phyloP scores from a whole-genome alignment of 2,888 invertebrate species.

The Actias luna region DNA sequence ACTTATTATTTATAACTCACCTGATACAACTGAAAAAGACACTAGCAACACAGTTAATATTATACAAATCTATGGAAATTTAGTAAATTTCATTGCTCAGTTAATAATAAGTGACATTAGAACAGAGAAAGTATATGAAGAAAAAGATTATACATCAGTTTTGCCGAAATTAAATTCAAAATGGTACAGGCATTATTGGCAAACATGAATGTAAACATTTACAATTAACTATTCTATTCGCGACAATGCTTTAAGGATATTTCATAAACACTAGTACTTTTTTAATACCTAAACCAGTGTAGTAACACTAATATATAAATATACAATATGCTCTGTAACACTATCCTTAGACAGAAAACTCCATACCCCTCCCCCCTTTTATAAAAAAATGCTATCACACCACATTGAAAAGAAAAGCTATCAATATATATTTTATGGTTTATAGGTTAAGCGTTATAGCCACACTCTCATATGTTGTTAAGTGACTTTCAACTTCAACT shows the following conservation, averaged over 20 bases:
- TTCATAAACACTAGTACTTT: neutral
- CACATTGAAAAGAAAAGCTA: no score
- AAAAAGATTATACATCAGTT: neutral
- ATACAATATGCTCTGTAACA: no score
- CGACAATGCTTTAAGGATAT: neutral
- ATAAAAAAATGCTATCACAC: no score
- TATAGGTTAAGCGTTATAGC: no score
- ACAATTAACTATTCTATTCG: neutral
- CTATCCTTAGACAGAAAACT: no score
- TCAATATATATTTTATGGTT: no score
- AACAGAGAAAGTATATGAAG: neutral
- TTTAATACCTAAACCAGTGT: no score
- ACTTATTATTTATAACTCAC: slow-evolving; percentile 33
- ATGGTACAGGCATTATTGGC: neutral
- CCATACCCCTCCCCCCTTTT: no score
- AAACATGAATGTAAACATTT: neutral
- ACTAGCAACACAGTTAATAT: slow-evolving; percentile 31
- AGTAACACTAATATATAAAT: no score
- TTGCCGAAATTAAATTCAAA: neutral
- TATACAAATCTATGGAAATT: slow-evolving; percentile 6
- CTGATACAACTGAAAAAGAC: slow-evolving; percentile 56
- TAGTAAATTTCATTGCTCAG: neutral
- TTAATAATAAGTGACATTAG: neutral
- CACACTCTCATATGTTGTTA: no score
- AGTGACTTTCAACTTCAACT: no score